These are phyloP conservation scores for Rafetus swinhoei DNA, from an alignment of 2,113 vertebrate genomes.

Conservation along the genomic window DNA sequence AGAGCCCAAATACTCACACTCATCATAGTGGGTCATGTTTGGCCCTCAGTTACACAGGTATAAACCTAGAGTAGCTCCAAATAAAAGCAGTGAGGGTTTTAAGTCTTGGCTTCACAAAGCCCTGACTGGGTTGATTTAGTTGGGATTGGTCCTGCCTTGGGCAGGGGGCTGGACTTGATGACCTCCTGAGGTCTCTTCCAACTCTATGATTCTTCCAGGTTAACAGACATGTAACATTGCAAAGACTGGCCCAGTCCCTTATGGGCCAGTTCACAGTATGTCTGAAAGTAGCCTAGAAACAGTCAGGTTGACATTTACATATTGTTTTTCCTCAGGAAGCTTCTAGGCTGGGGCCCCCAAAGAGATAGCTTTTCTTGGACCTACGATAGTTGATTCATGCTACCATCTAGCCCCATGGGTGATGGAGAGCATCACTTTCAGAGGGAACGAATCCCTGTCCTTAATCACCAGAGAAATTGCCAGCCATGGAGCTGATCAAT, in stretches of 20 bases:
- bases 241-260: neutral
- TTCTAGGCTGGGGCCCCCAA: neutral
- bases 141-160: too few species aligned
- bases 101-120: too few species aligned
- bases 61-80: neutral
- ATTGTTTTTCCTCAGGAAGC: neutral
- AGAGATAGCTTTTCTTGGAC: neutral
- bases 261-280: neutral
- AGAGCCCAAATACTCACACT: neutral
- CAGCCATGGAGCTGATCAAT: constrained; percentile 10
- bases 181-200: too few species aligned
- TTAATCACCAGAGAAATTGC: constrained; percentile 20
- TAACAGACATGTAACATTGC: neutral
- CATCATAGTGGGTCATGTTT: neutral
- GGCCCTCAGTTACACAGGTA: neutral
- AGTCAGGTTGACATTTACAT: neutral
- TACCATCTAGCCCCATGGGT: neutral
- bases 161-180: too few species aligned
- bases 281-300: neutral
- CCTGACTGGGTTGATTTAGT: too few species aligned
- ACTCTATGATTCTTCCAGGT: neutral
- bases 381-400: constrained; percentile 14
- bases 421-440: constrained; percentile 44
- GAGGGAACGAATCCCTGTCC: constrained; percentile 2
- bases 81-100: neutral